Base-by-base conservation (phyloP, 2,113 vertebrate species). In the Cairina moschata region DNA sequence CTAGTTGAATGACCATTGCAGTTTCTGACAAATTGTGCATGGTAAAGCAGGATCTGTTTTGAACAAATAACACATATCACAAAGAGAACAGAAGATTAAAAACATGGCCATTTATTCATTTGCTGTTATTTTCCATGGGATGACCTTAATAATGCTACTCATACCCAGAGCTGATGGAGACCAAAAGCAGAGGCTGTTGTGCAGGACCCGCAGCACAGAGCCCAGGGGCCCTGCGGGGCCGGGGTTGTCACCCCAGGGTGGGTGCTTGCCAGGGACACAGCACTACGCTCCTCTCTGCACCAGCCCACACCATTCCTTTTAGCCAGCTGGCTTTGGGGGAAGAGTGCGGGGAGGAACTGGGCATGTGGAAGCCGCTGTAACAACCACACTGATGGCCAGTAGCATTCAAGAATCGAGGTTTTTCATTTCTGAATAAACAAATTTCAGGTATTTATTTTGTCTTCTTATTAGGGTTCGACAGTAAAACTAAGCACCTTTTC, bases 261-360 rank as follows among this genome's bases (percentile, higher is more conserved):
- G 2, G 2, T 28, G 31, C 20, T 28, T 12, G 17, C 40, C n/a
- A 3, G 1, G 38, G 67, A 32, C 23, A 25, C 4, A 0, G 22
- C 6, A 9, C 29, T 11, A 3, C 10, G 54, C n/a, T 38, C 25
- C n/a, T 62, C 28, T 23, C 21, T 6, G 46, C 23, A 52, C 23
- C 50, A 52, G 50, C 23, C 23, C 50, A 52, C 50, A 26, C 12
- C 50, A 25, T 23, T 50, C 50, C 22, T 50, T 23, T 8, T 50
- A 25, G 50, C 11, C 13, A 50, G 23, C 31, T 13, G 31, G 7
- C 5, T 21, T 46, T 46, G 28, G 22, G 66, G 42, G 63, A 40
- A 46, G 21, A 11, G n/a, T 17, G 32, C 38, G 6, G 13, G 8
- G 32, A 78, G 60, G 23, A 67, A 28, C 21, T 11, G 38, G 7